Evolutionary conservation across 2,888 invertebrate species (phyloP).

Genomic region (Rotaria sp.): DNA sequence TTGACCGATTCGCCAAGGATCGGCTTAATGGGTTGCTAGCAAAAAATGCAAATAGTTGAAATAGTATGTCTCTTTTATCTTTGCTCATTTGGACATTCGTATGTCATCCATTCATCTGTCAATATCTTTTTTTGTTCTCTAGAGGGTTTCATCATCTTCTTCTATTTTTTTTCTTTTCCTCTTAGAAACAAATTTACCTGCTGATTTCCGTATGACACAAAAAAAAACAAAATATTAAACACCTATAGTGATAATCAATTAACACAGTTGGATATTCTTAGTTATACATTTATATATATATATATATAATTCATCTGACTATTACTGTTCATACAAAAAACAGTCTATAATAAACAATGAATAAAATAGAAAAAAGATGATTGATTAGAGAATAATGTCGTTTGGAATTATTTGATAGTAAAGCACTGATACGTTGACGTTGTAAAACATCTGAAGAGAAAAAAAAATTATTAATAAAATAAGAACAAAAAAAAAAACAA

Average conservation of each 20-base stretch:
- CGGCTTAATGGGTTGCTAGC: not conserved
- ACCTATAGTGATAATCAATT: not conserved
- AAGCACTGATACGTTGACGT: not conserved
- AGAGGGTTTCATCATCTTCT: not conserved
- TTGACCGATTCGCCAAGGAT: not conserved
- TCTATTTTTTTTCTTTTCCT: not conserved
- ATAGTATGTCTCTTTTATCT: not conserved
- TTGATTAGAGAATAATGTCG: not conserved
- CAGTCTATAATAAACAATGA: not conserved
- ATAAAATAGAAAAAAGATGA: not conserved
- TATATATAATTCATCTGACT: not conserved
- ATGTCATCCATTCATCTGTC: slow-evolving; percentile 7
- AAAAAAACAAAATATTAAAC: not conserved
- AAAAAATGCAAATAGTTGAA: not conserved
- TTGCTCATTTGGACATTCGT: not conserved
- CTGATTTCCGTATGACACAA: not conserved
- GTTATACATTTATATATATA: too few relatives aligned
- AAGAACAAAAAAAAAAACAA: not conserved
- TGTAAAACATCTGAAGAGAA: not conserved
- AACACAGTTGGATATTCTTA: not conserved
- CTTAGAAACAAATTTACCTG: not conserved
- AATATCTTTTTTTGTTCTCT: not conserved
- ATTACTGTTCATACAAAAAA: not conserved
- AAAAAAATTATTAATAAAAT: not conserved
- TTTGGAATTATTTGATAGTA: slow-evolving; percentile 3